These are phyloP conservation scores for Sphenodon punctatus DNA, from an alignment of 2,797 vertebrate species.

Conservation along the genomic window DNA sequence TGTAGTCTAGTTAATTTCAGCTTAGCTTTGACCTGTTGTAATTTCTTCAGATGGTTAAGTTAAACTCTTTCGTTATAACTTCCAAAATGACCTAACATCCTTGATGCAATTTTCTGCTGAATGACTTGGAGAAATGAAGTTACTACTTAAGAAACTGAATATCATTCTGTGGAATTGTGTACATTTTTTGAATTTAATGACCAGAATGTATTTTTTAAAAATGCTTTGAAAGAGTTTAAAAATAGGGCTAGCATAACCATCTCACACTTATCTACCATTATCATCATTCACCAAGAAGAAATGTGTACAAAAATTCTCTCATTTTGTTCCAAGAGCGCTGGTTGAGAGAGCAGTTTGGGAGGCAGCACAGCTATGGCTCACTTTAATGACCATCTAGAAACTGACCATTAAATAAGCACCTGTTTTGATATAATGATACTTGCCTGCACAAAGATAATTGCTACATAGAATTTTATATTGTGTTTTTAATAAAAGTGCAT, in stretches of 20 bases:
- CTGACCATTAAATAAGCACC: constrained; percentile 13
- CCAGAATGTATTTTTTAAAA: constrained; percentile 13
- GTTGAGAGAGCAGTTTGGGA: neutral
- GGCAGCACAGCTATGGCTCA: neutral
- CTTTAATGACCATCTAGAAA: neutral
- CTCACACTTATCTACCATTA: neutral
- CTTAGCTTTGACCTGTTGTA: neutral
- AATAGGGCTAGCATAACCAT: neutral
- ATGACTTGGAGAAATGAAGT: neutral
- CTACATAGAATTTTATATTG: neutral
- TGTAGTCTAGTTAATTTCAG: no score
- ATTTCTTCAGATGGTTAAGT: neutral
- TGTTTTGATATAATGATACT: constrained; percentile 4
- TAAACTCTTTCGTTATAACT: neutral
- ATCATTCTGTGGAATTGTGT: neutral
- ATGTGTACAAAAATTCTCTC: neutral
- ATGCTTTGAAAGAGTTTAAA: neutral
- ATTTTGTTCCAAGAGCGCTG: neutral
- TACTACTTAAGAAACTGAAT: neutral
- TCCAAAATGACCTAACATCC: neutral
- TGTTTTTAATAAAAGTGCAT: constrained; percentile 14
- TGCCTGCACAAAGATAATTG: constrained; percentile 42
- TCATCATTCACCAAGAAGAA: neutral
- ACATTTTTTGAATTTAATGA: constrained; percentile 7
- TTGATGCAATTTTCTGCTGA: neutral